These are phyloP conservation scores for Cyphomyrmex costatus DNA, from an alignment of 1,140 invertebrate genomes.

Conservation along the genomic window DNA sequence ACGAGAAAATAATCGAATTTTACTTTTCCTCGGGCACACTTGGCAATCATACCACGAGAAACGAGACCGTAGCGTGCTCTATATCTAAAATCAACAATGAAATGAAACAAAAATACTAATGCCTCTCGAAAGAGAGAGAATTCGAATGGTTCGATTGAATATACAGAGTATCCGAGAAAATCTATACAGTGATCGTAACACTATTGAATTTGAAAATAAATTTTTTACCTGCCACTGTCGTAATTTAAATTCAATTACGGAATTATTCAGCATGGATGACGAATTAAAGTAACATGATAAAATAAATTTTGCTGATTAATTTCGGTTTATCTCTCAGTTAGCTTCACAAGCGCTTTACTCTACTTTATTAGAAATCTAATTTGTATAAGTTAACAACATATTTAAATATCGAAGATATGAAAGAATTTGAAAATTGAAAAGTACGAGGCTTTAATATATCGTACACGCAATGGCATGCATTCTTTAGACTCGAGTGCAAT, in stretches of 20 bases:
- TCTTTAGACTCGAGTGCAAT: not conserved
- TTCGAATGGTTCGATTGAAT: slow-evolving; percentile 2
- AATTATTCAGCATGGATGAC: slow-evolving; percentile 13
- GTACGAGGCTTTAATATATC: not conserved
- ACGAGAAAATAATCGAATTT: slow-evolving; percentile 58
- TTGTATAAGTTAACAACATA: not conserved
- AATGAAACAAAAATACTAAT: slow-evolving; percentile 62
- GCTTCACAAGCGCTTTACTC: not conserved
- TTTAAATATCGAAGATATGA: not conserved
- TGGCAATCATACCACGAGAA: slow-evolving; percentile 40
- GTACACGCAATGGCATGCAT: not conserved
- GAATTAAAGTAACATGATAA: not conserved
- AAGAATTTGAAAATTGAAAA: not conserved
- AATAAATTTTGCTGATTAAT: slow-evolving; percentile 21
- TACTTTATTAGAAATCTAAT: not conserved
- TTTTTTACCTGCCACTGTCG: not conserved
- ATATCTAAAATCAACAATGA: slow-evolving; percentile 55
- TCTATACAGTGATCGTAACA: not conserved
- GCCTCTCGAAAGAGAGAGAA: slow-evolving; percentile 2
- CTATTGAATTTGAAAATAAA: not conserved
- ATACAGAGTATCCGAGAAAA: not conserved
- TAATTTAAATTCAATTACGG: not conserved
- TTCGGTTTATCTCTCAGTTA: slow-evolving; percentile 15
- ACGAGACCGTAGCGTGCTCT: not conserved
- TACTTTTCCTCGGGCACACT: slow-evolving; percentile 32